These are phyloP conservation scores for Blastomussa wellsi DNA, from an alignment of 92 coral and sea anemone species.

Conservation along the genomic window DNA sequence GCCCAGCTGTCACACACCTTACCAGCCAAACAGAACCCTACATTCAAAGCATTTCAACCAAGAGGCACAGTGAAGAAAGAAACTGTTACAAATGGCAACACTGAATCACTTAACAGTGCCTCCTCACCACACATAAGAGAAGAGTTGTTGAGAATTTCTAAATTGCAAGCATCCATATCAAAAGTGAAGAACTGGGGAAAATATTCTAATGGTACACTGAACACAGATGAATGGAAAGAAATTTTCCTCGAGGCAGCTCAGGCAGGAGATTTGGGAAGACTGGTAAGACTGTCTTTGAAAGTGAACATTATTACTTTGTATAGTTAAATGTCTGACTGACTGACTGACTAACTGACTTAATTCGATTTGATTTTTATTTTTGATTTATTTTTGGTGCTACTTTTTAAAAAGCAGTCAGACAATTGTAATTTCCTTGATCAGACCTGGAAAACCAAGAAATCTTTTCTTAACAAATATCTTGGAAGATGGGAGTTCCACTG, in stretches of 20 bases:
- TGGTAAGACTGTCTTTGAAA: conserved; percentile 56
- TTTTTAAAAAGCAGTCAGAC: no score
- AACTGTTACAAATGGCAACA: conserved; percentile 33
- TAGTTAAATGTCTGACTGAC: no score
- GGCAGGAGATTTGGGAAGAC: conserved; percentile 74
- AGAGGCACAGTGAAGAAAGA: conserved; percentile 1
- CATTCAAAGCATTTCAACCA: conserved; percentile 10
- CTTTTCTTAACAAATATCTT: conserved; percentile 71
- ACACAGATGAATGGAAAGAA: conserved; percentile 57
- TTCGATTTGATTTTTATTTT: no score
- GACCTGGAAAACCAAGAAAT: conserved; percentile 51
- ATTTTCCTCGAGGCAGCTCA: conserved; percentile 74
- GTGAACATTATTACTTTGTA: no score
- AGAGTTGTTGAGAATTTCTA: conserved; percentile 41
- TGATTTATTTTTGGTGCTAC: no score
- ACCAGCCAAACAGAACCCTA: conserved; percentile 9
- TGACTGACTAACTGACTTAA: no score
- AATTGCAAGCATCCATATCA: conserved; percentile 67
- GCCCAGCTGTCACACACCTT: conserved; percentile 30
- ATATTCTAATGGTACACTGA: conserved; percentile 31
- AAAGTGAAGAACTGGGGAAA: conserved; percentile 81
- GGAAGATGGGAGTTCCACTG: conserved; percentile 71
- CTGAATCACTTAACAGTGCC: background rate
- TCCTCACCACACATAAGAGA: conserved; percentile 16
- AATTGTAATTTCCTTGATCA: no score